Evolutionary conservation across 2,113 vertebrate genomes (phyloP), one percentile per base, ranked within the genome.

Genomic region (Dunckerocampus dactyliophorus): DNA sequence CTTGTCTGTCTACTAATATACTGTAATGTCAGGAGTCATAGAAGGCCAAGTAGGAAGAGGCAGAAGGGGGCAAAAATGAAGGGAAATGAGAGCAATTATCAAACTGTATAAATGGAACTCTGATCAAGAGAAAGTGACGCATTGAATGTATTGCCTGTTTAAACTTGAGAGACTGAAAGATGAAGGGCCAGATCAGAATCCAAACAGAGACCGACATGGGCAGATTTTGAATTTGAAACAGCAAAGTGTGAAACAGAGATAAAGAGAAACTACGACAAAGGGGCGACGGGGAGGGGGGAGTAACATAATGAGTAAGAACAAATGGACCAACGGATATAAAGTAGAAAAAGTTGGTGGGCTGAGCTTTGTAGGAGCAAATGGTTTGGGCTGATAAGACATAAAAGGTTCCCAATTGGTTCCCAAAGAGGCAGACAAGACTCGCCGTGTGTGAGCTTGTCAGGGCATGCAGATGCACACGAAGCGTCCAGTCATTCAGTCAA

Each of bases 311-410:
- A 21, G 31, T 74, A 42, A 62, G 5, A 51, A 37, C 34, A 42
- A 42, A 46, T n/a, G 10, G 47, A 54, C 47, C 57, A 39, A 65
- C 47, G 54, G 55, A 71, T 42, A 63, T 65, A 19, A 61, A 65
- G 65, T 45, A 45, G 62, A 46, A 9, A 37, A 64, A 70, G 72
- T 2, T 59, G 55, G 17, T 62, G 66, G 59, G 42, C 3, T 6
- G 61, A 64, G 74, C 77, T 85, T 79, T 79, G 81, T 70, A 55
- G 72, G 42, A 72, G 72, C 81, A 84, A 85, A 83, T 82, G 83
- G 65, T 80, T 54, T 48, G 17, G 6, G 64, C 85, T 87, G 87
- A 85, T 85, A 85, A 85, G 76, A 77, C 75, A 83, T 79, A 55
- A 85, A 84, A 80, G 65, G 74, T 63, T 72, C 67, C 67, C 57